Evolutionary conservation across 2,888 invertebrate species (phyloP).

Genomic region (Erebia epiphron): DNA sequence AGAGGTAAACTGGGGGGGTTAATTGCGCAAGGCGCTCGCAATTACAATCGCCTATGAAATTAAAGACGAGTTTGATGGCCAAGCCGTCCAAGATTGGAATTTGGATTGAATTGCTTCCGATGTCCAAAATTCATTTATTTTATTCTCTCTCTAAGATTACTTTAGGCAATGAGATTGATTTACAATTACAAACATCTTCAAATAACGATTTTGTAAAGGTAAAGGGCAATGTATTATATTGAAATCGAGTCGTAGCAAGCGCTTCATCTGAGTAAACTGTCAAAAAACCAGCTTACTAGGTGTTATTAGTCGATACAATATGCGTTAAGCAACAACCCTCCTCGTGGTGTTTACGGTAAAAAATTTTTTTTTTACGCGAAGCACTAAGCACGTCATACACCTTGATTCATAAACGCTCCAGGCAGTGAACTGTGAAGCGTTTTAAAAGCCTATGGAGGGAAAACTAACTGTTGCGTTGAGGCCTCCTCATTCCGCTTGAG

Average conservation of each 20-base stretch:
- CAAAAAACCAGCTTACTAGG: too few relatives aligned
- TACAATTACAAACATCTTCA: not conserved
- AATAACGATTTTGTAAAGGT: not conserved
- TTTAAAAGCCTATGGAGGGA: constrained; percentile 32
- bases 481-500: constrained; percentile 40
- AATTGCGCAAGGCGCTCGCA: not conserved
- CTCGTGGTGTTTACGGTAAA: constrained; percentile 10
- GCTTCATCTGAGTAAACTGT: too few relatives aligned
- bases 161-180: not conserved
- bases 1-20: constrained; percentile 56
- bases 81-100: not conserved
- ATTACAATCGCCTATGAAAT: not conserved
- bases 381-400: constrained; percentile 6
- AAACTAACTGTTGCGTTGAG: constrained; percentile 39
- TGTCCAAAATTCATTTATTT: too few relatives aligned
- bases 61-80: not conserved
- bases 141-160: not conserved
- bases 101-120: not conserved
- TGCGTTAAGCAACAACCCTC: constrained; percentile 4
- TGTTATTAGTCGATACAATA: not conserved
- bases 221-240: not conserved
- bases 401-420: constrained; percentile 33
- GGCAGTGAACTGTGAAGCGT: constrained; percentile 29
- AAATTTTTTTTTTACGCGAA: constrained; percentile 9
- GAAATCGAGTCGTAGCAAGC: not conserved